Base-by-base conservation (phyloP, 2,113 vertebrate genomes). In the Ictidomys tridecemlineatus region DNA sequence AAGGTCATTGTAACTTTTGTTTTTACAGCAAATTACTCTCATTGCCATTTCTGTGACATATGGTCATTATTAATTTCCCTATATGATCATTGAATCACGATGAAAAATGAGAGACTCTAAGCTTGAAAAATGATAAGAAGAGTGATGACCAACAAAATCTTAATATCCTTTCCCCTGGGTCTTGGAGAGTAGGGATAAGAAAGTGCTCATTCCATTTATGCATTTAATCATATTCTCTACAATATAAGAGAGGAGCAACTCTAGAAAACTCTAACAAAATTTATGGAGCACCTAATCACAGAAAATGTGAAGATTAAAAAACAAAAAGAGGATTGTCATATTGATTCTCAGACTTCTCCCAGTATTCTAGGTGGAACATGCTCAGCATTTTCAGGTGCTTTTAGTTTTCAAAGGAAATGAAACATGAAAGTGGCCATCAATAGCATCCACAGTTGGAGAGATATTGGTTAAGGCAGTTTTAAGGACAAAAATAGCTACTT, bases 1-100 rank as follows among this genome's bases (percentile, higher is more conserved):
- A 94, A 85, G 61, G 70, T 90, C 63, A 83, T 22, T 17, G 34
- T 65, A n/a, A 73, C 63, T 92, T 93, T 74, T 87, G 65, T 94
- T 84, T 87, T 51, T 77, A 67, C 24, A 86, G 45, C 10, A 92
- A 89, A 73, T 78, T 77, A 61, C 26, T 73, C 48, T 73, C 18
- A 69, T 84, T 73, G 34, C 8, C 51, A 26, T 77, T 61, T 92
- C 76, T 78, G 18, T 90, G 45, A 73, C 26, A 82, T 51, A 58
- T 65, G 56, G 24, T 65, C 30, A 84, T 78, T 83, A 84, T 91
- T 79, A 91, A 94, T 73, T 70, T 26, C 6, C 56, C 58, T 69
- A 37, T 30, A 22, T 0, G 56, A 42, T 67, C 16, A 67, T 84
- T 58, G 12, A 18, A 73, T 91, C 18, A 78, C 37, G 4, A 80